Conservation (phyloP, 2,888 invertebrate genomes). For the Chesias legatella region DNA sequence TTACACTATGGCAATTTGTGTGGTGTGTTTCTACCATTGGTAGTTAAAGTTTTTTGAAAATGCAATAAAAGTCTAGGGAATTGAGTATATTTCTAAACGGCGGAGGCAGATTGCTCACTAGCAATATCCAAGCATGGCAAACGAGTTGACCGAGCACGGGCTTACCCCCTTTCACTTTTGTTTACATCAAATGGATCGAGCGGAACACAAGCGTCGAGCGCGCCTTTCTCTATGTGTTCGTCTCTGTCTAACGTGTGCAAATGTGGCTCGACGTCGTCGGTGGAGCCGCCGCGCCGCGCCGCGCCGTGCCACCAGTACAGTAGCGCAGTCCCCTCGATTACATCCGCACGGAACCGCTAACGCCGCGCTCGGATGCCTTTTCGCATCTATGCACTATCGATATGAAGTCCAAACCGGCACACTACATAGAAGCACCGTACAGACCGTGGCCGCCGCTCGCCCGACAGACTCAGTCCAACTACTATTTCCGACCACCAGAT, state of each 20-base stretch:
- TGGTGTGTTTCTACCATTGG: too few species aligned
- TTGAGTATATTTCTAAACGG: too few species aligned
- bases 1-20: constrained; percentile 16
- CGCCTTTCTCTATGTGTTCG: constrained; percentile 75
- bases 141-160: constrained; percentile 64
- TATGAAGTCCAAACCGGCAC: constrained; percentile 83
- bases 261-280: constrained; percentile 57
- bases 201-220: constrained; percentile 60
- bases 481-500: constrained; percentile 73
- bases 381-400: constrained; percentile 65
- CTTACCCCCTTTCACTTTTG: constrained; percentile 78
- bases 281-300: constrained; percentile 49
- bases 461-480: constrained; percentile 72
- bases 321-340: constrained; percentile 69
- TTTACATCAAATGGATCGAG: constrained; percentile 69
- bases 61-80: too few species aligned
- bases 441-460: constrained; percentile 85
- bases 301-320: constrained; percentile 69
- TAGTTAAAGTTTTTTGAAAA: too few species aligned
- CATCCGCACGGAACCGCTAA: constrained; percentile 70
- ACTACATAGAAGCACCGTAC: constrained; percentile 72
- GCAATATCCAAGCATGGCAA: constrained; percentile 50
- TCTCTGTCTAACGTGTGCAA: constrained; percentile 70
- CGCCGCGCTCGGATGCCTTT: constrained; percentile 66
- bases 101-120: constrained; percentile 39